Evolutionary conservation across 2,113 vertebrate genomes (phyloP).

Genomic region (Oostethus manadensis): DNA sequence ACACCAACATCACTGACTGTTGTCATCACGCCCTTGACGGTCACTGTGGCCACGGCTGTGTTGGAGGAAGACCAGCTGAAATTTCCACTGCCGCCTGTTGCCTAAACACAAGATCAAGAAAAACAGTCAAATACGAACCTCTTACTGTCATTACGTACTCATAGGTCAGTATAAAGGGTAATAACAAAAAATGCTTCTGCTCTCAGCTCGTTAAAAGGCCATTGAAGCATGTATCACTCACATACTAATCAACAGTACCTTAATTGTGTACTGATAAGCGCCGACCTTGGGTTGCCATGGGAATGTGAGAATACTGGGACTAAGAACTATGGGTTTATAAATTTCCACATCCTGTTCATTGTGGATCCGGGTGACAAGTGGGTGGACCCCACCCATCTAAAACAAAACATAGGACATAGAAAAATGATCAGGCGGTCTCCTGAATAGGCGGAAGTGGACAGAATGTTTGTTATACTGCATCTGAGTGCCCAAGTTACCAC

Average conservation of each 20-base stretch:
- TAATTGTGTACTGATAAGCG: conserved; percentile 86
- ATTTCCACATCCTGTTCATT: conserved; percentile 95
- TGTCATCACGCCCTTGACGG: conserved; percentile 86
- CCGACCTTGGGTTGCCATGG: conserved; percentile 94
- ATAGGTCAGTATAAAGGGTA: background rate
- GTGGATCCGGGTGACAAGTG: conserved; percentile 74
- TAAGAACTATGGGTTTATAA: conserved; percentile 83
- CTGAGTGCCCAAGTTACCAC: background rate
- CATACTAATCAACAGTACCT: conserved; percentile 69
- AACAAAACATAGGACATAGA: conserved; percentile 29
- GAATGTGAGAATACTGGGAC: conserved; percentile 84
- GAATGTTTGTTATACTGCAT: background rate
- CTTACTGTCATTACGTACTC: background rate
- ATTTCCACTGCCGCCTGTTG: conserved; percentile 89
- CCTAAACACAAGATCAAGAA: conserved; percentile 59
- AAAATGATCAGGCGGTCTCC: conserved; percentile 6
- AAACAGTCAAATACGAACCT: background rate
- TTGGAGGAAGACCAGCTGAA: conserved; percentile 91
- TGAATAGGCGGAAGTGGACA: background rate
- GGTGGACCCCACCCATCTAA: conserved; percentile 78
- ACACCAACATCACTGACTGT: conserved; percentile 83
- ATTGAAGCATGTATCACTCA: background rate
- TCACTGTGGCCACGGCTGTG: conserved; percentile 82
- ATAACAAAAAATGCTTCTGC: background rate
- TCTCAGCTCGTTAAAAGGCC: background rate